Evolutionary conservation across 2,888 invertebrate genomes (phyloP), one percentile per base, ranked within the genome.

Genomic region (Petrolisthes manimaculis): DNA sequence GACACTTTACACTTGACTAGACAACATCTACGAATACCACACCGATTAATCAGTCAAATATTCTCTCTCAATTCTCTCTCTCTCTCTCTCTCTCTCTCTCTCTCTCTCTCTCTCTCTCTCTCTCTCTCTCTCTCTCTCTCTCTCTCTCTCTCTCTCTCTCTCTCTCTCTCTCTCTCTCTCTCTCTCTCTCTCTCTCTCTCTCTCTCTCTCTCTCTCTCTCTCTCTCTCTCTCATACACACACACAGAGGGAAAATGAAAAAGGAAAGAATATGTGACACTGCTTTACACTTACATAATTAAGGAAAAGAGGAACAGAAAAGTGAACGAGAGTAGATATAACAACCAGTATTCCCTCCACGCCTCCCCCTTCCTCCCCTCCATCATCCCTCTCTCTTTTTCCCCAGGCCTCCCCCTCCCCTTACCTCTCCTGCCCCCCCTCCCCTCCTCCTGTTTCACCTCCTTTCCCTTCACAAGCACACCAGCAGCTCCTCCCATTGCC

Each of bases 21-120:
- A 37, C 37, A 37, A 37, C 37, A 37, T 37, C 37, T 37, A 37
- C 37, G 37, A 37, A 37, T 37, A 37, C 37, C 37, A 37, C 37
- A 37, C 37, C 37, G 37, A 37, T 37, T 37, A 37, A 37, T 37
- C 37, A 37, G 37, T 37, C 37, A 37, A 37, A 37, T 37, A 37
- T 37, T 37, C 37, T 37, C 18, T 61, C 61, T 14, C 14, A n/a
- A 14, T 74, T n/a, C 74, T 74, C 74, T 74, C 74, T 74, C 74
- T 74, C 74, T 74, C 74, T 74, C 74, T 77, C 77, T 37, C 77
- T 24, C 77, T 77, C 77, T 77, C 77, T 77, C 77, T 77, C 77
- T 77, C 77, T 77, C 77, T 77, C 77, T 77, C 77, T 77, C 77
- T 77, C 77, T 77, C 77, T 77, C 77, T 77, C 77, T 77, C 77